Evolutionary conservation across 1,140 invertebrate species (phyloP).

Genomic region (Chironomus tepperi): DNA sequence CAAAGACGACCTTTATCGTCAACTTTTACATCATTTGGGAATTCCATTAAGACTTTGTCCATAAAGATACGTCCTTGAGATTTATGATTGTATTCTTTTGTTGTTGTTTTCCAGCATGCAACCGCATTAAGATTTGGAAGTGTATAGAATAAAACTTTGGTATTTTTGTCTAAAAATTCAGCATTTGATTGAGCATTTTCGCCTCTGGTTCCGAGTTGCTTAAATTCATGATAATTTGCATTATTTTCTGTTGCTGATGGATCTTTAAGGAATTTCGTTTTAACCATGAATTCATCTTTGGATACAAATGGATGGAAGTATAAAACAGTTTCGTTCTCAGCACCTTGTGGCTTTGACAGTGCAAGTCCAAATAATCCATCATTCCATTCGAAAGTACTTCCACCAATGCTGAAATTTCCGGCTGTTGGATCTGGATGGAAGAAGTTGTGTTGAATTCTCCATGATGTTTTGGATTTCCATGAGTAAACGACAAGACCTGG

Average conservation of each 20-base stretch:
- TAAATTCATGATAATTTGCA: constrained; percentile 53
- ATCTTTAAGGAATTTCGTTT: constrained; percentile 54
- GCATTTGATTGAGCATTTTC: constrained; percentile 62
- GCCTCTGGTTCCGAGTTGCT: constrained; percentile 56
- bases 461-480: constrained; percentile 54
- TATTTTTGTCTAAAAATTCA: constrained; percentile 59
- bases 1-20: constrained; percentile 60
- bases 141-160: constrained; percentile 65
- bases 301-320: constrained; percentile 72
- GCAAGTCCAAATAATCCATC: constrained; percentile 67
- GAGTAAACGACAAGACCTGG: constrained; percentile 61
- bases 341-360: constrained; percentile 47
- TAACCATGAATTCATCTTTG: constrained; percentile 61
- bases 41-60: constrained; percentile 61
- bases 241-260: constrained; percentile 42
- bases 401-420: constrained; percentile 61
- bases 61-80: constrained; percentile 60
- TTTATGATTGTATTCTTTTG: constrained; percentile 51
- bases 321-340: constrained; percentile 55
- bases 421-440: constrained; percentile 59
- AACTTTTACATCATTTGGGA: constrained; percentile 69
- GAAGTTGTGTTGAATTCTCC: constrained; percentile 59
- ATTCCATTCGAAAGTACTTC: constrained; percentile 61
- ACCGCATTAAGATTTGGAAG: constrained; percentile 65
- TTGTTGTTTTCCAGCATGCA: constrained; percentile 65